Evolutionary conservation across 2,113 vertebrate genomes (phyloP).

Genomic region (Eptesicus fuscus): DNA sequence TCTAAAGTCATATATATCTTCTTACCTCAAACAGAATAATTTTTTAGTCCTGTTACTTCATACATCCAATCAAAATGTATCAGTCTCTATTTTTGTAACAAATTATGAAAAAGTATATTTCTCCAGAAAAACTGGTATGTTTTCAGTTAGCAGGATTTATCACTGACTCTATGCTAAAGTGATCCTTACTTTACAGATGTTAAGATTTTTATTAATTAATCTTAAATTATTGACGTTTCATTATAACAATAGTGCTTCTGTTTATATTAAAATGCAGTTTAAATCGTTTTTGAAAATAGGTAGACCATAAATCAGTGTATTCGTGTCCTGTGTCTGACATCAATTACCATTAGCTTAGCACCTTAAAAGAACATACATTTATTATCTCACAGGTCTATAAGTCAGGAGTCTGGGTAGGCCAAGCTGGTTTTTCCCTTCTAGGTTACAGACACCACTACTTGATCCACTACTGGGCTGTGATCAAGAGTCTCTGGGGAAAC

Average conservation of each 20-base stretch:
- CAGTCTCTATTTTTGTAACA: background rate
- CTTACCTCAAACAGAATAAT: background rate
- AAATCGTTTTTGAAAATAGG: background rate
- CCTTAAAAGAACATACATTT: background rate
- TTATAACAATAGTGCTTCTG: background rate
- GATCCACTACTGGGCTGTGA: background rate
- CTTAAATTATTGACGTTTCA: conserved; percentile 1
- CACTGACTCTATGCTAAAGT: background rate
- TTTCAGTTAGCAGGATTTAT: background rate
- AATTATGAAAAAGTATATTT: background rate
- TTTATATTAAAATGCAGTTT: background rate
- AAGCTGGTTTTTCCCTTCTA: background rate
- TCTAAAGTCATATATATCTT: background rate
- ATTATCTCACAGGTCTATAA: background rate
- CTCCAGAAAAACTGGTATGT: background rate
- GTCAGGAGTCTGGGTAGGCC: background rate
- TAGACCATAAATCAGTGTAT: background rate
- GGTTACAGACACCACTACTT: background rate
- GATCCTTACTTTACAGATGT: background rate
- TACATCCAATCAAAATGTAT: background rate
- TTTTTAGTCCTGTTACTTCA: background rate
- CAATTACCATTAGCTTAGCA: background rate
- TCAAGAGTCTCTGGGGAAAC: background rate
- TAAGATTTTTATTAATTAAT: background rate
- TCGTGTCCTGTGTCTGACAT: background rate